phyloP scores from a whole-genome alignment of 2,113 vertebrate genomes.

The Bubo blakistoni region DNA sequence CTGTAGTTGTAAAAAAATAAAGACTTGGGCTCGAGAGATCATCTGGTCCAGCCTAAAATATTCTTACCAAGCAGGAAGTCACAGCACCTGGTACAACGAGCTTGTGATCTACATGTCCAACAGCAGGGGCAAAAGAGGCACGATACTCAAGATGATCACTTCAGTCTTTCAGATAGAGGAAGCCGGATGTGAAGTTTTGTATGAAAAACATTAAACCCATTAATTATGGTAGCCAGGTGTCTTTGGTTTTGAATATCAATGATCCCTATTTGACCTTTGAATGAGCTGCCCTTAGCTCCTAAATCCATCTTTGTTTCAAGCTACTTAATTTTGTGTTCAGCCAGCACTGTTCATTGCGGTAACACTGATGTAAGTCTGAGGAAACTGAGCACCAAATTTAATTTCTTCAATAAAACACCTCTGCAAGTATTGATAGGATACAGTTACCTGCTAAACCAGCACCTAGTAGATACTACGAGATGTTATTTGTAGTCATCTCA shows the following conservation, averaged over 20 bases:
- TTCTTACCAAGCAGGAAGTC: not conserved
- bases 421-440: not conserved
- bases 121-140: not conserved
- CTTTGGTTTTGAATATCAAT: not conserved
- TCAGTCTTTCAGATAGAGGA: not conserved
- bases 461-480: not conserved
- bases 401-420: not conserved
- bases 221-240: not conserved
- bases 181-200: not conserved
- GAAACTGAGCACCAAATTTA: not conserved
- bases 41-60: not conserved
- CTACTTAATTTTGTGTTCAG: not conserved
- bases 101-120: not conserved
- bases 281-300: not conserved
- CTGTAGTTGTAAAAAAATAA: not conserved
- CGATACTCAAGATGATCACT: not conserved
- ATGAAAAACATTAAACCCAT: not conserved
- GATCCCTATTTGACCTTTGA: not conserved
- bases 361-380: not conserved
- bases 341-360: not conserved
- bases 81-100: not conserved
- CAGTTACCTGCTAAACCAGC: not conserved
- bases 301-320: not conserved
- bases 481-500: not conserved
- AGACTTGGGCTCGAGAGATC: not conserved